phyloP scores from a whole-genome alignment of 2,888 invertebrate species.

The Ypsolopha scabrella region DNA sequence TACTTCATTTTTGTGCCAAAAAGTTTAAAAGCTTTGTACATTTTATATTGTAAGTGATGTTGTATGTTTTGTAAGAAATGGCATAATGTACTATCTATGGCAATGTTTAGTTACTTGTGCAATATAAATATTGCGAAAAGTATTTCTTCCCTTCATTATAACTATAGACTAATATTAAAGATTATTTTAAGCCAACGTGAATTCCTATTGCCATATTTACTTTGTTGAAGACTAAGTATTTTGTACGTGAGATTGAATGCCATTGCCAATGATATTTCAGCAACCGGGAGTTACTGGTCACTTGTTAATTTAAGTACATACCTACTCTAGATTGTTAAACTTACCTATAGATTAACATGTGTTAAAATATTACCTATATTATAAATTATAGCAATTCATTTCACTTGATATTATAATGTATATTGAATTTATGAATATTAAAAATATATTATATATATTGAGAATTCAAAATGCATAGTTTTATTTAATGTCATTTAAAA shows the following conservation, averaged over 20 bases:
- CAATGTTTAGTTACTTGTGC: slow-evolving; percentile 42
- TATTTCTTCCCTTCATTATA: slow-evolving; percentile 34
- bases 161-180: slow-evolving; percentile 25
- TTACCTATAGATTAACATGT: slow-evolving; percentile 68
- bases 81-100: slow-evolving; percentile 47
- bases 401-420: slow-evolving; percentile 71
- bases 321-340: slow-evolving; percentile 65
- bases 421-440: slow-evolving; percentile 71
- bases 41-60: slow-evolving; percentile 26
- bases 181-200: slow-evolving; percentile 42
- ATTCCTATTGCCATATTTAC: slow-evolving; percentile 64
- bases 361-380: slow-evolving; percentile 71
- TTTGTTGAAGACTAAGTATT: slow-evolving; percentile 35
- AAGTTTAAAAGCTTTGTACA: slow-evolving; percentile 40
- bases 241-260: slow-evolving; percentile 11
- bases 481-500: not conserved
- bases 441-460: slow-evolving; percentile 60
- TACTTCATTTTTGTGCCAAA: slow-evolving; percentile 47
- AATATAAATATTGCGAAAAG: slow-evolving; percentile 43
- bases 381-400: slow-evolving; percentile 70
- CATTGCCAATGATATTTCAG: not conserved
- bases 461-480: slow-evolving; percentile 44
- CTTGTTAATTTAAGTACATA: slow-evolving; percentile 44
- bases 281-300: slow-evolving; percentile 25
- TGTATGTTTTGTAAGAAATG: slow-evolving; percentile 42